phyloP scores from a whole-genome alignment of 2,888 invertebrate genomes.

The Brachypalpus laphriformis region DNA sequence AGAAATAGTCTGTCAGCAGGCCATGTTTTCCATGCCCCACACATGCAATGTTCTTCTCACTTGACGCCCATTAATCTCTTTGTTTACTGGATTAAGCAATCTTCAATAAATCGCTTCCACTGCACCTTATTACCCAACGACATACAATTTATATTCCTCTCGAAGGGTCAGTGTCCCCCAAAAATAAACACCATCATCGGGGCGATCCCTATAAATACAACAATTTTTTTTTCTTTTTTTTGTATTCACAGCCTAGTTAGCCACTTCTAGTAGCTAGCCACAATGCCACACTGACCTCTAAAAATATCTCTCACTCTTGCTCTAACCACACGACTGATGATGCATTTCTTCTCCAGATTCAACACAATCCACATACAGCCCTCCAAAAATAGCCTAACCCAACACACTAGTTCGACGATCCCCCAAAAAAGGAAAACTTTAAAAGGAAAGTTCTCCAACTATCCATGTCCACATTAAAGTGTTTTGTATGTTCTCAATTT shows the following conservation, averaged over 20 bases:
- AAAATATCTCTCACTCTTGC: slow-evolving; percentile 54
- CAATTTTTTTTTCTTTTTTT: neutral
- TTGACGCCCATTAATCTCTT: neutral
- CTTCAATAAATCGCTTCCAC: neutral
- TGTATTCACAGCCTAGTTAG: slow-evolving; percentile 24
- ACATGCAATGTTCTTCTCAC: neutral
- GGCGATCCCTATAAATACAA: slow-evolving; percentile 20
- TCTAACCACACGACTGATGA: neutral
- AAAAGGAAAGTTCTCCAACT: slow-evolving; percentile 27
- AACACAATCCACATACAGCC: neutral
- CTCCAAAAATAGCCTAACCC: slow-evolving; percentile 58
- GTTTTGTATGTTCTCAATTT: slow-evolving; percentile 19
- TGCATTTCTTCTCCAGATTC: slow-evolving; percentile 64
- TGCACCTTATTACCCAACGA: neutral
- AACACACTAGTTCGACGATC: slow-evolving; percentile 36
- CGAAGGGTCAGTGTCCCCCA: slow-evolving; percentile 47
- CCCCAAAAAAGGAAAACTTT: slow-evolving; percentile 70
- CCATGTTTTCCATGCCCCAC: neutral
- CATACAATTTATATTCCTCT: neutral
- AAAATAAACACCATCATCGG: slow-evolving; percentile 41
- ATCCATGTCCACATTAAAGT: neutral
- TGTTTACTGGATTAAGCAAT: neutral
- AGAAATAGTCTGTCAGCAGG: too few relatives aligned
- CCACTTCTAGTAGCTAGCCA: slow-evolving; percentile 17
- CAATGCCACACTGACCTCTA: slow-evolving; percentile 74